Base-by-base conservation (phyloP, 2,113 vertebrate species). In the Petroica traversi region DNA sequence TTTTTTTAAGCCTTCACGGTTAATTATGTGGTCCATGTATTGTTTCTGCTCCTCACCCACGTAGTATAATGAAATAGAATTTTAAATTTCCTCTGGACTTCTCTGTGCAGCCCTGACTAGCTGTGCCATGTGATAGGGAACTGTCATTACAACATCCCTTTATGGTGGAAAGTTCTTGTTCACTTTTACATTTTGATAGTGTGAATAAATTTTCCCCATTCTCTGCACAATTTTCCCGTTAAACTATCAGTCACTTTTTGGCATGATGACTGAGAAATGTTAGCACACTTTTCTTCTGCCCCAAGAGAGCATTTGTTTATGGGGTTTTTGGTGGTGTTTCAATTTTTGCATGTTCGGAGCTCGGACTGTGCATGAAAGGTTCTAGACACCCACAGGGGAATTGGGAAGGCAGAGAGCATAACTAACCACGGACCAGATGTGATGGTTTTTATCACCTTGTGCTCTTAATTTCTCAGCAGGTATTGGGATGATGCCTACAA, bases 1-100 rank as follows among this genome's bases (percentile, higher is more conserved):
- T 8, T 61, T 66, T 55, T 81, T 74, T 52, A 77, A 81, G 25
- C 81, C 55, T 51, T 80, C 38, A 12, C 67, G 43, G 58, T 93
- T 82, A 3, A 6, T 62, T 85, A 10, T 58, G 59, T 62, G 54
- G 36, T 69, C 54, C 12, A 0, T 40, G 4, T 66, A 8, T 62
- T 79, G 38, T 83, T 85, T 80, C 38, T 93, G n/a, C 22, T 33
- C 29, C 19, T 49, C 10, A 16, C 79, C 51, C 29, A n/a, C 1
- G 2, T 83, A 24, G 18, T 19, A 3, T 54, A 77, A 73, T n/a
- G 75, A 86, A 90, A 74, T 4, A 77, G 59, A 79, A 68, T 71
- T 83, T 77, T 93, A 67, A 3, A 88, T 93, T 84, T 93, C 64
- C 43, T 74, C 34, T 58, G 55, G 19, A 51, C 43, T 77, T 75